phyloP scores from a whole-genome alignment of 2,113 vertebrate genomes.

The Nanorana parkeri region DNA sequence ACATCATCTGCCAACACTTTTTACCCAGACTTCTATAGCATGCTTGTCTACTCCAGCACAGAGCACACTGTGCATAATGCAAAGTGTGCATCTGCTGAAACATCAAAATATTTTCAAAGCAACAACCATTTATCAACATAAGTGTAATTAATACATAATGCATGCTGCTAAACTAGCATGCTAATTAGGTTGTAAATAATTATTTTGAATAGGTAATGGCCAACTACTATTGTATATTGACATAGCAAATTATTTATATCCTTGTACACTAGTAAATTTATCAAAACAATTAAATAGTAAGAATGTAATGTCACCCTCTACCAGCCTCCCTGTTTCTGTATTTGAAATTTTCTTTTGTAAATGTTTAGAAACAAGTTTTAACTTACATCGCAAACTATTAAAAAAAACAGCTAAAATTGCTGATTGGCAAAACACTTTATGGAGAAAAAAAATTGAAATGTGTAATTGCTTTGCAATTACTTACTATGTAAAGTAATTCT shows the following conservation, averaged over 20 bases:
- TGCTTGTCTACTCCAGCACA: background rate
- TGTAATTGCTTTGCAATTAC: conserved; percentile 16
- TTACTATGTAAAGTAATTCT: conserved; percentile 35
- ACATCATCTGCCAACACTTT: conserved; percentile 42
- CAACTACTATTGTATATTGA: conserved; percentile 8
- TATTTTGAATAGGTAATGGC: background rate
- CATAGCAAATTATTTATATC: background rate
- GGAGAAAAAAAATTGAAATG: background rate
- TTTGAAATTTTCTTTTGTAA: too few species aligned
- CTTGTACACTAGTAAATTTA: background rate
- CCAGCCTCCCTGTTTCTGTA: too few species aligned
- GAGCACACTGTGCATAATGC: background rate
- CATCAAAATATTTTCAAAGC: background rate
- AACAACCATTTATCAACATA: conserved; percentile 22
- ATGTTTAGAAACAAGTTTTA: background rate
- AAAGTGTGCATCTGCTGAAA: conserved; percentile 28
- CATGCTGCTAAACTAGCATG: background rate
- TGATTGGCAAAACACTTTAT: conserved; percentile 6
- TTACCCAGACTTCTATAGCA: conserved; percentile 15
- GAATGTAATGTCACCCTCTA: background rate
- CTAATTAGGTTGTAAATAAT: background rate
- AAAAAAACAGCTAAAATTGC: background rate
- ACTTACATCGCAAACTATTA: conserved; percentile 30
- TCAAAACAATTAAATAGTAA: conserved; percentile 22
- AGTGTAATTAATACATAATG: conserved; percentile 7